phyloP scores from a whole-genome alignment of 2,113 vertebrate species.

The Tenebrosternarchus preto region DNA sequence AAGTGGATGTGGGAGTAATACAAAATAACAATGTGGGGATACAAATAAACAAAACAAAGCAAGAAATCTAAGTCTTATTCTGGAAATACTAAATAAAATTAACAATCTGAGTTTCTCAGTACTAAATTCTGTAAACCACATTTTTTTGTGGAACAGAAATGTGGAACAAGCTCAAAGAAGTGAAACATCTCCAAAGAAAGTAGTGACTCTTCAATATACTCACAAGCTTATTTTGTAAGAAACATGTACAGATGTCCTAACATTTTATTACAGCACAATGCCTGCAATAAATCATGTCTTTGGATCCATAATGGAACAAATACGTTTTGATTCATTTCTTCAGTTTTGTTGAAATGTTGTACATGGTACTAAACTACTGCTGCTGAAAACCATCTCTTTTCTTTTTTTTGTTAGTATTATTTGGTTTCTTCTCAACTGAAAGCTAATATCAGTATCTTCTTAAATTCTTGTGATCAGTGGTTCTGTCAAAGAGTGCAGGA shows the following conservation, averaged over 20 bases:
- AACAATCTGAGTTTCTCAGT: not conserved
- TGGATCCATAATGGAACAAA: slow-evolving; percentile 51
- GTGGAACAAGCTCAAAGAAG: slow-evolving; percentile 6
- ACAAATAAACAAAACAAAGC: not conserved
- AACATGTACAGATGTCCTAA: not conserved
- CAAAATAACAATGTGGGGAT: not conserved
- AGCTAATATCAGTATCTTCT: slow-evolving; percentile 1
- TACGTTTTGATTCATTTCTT: slow-evolving; percentile 55
- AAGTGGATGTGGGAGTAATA: no score
- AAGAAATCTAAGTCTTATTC: not conserved
- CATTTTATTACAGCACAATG: slow-evolving; percentile 31
- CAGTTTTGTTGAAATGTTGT: slow-evolving; percentile 45
- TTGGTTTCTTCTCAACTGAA: not conserved
- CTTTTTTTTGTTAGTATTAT: not conserved
- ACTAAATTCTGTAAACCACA: not conserved
- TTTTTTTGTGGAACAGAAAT: not conserved
- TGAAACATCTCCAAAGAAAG: not conserved
- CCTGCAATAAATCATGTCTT: slow-evolving; percentile 54
- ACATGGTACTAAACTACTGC: slow-evolving; percentile 33
- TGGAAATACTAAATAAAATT: not conserved
- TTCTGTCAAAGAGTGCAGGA: not conserved
- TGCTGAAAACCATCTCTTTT: slow-evolving; percentile 2
- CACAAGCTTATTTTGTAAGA: not conserved
- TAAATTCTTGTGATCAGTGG: slow-evolving; percentile 16
- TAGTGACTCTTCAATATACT: not conserved